Base-by-base conservation (phyloP, 2,888 invertebrate species). In the Kuschelorhynchus macadamiae region DNA sequence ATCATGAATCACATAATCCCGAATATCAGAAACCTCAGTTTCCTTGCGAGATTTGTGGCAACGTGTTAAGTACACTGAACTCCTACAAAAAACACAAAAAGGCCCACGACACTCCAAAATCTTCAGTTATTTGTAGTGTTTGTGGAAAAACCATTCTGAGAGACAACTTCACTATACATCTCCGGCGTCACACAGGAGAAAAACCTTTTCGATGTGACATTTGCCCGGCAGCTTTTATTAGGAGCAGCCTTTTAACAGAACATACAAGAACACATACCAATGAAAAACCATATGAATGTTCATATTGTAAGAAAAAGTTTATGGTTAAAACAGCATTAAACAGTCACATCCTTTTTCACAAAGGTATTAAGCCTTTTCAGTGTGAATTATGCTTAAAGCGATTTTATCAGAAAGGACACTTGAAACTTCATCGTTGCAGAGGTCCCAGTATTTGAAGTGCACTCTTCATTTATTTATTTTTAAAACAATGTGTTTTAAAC, bases 261-360 rank as follows among this genome's bases (percentile, higher is more conserved):
- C 87, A 88, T 72, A 82, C 81, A 39, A 77, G 87, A 39, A 85
- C 85, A 64, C 88, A 88, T 63, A 87, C 86, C 0, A 87, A 87
- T 14, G 87, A 88, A 70, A 82, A 66, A 12, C 74, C 72, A 8
- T 67, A 72, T 16, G 42, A 64, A 17, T 74, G 73, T 60, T 33
- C 25, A 1, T 25, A 72, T 16, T 75, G 75, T 30, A 17, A 46
- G 1, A 75, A 72, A 56, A 71, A 56, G 14, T 75, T 72, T 42
- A 55, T 63, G 39, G 75, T 76, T 1, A 75, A 73, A 44, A 73
- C 74, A 0, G 67, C 74, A 33, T 69, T 80, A 46, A 78, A 73
- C 30, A 69, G 71, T 3, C 81, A 81, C 67, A 78, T 85, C 77
- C 78, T 82, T 1, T 82, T 83, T 5, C 84, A 85, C 47, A 81